phyloP scores from a whole-genome alignment of 1,140 invertebrate genomes.

The Pseudobourletiella spinata region DNA sequence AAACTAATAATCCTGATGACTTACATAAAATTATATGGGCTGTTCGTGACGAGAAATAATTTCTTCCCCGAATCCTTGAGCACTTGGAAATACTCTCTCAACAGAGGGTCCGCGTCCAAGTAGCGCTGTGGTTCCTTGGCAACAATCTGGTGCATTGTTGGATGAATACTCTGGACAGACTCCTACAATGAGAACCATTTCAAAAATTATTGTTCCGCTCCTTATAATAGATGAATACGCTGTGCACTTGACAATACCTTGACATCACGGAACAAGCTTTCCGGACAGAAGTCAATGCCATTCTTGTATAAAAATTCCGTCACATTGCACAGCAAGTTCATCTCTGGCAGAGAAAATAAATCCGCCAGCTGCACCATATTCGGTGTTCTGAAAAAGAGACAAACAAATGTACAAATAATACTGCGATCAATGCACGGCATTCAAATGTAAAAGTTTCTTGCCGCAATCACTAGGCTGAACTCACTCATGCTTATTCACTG shows the following conservation, averaged over 20 bases:
- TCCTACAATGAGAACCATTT: slow-evolving; percentile 51
- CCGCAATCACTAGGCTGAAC: not conserved
- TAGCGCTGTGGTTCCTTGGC: slow-evolving; percentile 68
- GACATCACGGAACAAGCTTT: slow-evolving; percentile 90
- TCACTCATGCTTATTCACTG: slow-evolving; percentile 8
- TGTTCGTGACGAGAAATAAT: slow-evolving; percentile 92
- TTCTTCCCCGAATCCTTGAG: slow-evolving; percentile 69
- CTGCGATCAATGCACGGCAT: not conserved
- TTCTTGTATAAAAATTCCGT: slow-evolving; percentile 85
- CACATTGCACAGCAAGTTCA: slow-evolving; percentile 83
- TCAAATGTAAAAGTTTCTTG: not conserved
- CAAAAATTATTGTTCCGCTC: not conserved
- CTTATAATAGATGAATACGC: not conserved
- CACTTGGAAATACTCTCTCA: slow-evolving; percentile 66
- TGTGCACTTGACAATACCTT: slow-evolving; percentile 62
- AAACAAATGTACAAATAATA: not conserved
- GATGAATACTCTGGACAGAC: slow-evolving; percentile 80
- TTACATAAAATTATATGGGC: slow-evolving; percentile 94
- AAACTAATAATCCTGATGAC: too few relatives aligned
- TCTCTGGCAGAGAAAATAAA: slow-evolving; percentile 95
- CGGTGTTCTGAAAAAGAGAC: slow-evolving; percentile 40
- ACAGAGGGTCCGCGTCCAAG: slow-evolving; percentile 64
- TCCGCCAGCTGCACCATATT: slow-evolving; percentile 94
- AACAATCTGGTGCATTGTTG: slow-evolving; percentile 80
- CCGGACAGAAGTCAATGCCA: slow-evolving; percentile 86